Evolutionary conservation across 2,888 invertebrate species (phyloP).

Genomic region (Callosobruchus maculatus): DNA sequence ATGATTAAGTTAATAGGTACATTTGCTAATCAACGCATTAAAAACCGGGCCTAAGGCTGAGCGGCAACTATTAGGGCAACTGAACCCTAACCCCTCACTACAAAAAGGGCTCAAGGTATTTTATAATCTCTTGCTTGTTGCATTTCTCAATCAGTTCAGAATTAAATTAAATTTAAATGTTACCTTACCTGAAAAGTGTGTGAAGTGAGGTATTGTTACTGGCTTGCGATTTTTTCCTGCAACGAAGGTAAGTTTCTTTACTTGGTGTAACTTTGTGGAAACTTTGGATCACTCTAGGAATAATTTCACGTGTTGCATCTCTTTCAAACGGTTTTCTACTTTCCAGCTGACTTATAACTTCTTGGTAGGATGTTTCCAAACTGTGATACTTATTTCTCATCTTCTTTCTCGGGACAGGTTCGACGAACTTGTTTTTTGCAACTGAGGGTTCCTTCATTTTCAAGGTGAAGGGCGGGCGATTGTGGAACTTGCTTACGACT

Average conservation of each 20-base stretch:
- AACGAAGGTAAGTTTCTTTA: neutral
- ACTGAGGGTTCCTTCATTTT: slow-evolving; percentile 20
- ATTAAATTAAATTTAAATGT: no score
- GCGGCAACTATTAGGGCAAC: no score
- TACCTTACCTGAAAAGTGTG: neutral
- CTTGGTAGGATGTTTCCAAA: slow-evolving; percentile 14
- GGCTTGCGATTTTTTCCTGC: neutral
- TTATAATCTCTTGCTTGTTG: no score
- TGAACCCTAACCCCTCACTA: no score
- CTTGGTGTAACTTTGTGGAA: slow-evolving; percentile 21
- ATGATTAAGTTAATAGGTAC: no score
- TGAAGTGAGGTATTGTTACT: neutral
- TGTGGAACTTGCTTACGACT: slow-evolving; percentile 25
- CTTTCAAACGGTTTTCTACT: neutral
- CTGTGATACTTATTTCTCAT: slow-evolving; percentile 3
- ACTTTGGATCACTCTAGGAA: slow-evolving; percentile 24
- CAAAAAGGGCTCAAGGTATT: no score
- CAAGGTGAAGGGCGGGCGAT: slow-evolving; percentile 27
- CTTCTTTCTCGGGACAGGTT: slow-evolving; percentile 2
- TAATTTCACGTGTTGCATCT: slow-evolving; percentile 11
- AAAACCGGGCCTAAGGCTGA: no score
- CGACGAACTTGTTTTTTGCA: slow-evolving; percentile 12
- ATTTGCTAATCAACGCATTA: no score
- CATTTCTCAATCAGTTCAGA: no score
- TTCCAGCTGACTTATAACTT: slow-evolving; percentile 16